A percentile compares a stretch with the other conserved stretches of the same genome.
phyloP scores from a whole-genome alignment of 2,113 vertebrate species.

The Hyaena hyaena region DNA sequence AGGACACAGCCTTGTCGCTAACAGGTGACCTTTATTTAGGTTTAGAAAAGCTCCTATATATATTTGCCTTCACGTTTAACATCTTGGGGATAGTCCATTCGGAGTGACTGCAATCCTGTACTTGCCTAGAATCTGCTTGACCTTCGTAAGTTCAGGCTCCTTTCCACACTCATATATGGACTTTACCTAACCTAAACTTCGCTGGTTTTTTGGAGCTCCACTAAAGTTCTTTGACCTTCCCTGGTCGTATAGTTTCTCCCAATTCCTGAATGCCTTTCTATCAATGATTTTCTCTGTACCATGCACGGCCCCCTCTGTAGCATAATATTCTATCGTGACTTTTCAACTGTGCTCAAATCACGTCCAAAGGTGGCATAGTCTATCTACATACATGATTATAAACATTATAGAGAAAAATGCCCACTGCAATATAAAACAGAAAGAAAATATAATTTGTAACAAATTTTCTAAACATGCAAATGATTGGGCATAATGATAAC shows the following conservation, averaged over 20 bases:
- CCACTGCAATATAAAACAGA: not conserved
- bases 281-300: too few species aligned
- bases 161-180: rapidly evolving
- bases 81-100: not conserved
- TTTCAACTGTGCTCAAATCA: not conserved
- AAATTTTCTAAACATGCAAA: not conserved
- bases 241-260: not conserved
- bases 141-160: rapidly evolving
- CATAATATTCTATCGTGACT: not conserved
- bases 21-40: not conserved
- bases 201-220: not conserved
- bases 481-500: too few species aligned
- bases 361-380: not conserved
- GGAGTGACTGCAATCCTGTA: not conserved
- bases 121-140: not conserved
- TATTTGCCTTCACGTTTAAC: not conserved
- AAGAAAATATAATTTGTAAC: not conserved
- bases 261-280: rapidly evolving
- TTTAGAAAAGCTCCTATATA: not conserved
- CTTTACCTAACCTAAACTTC: not conserved
- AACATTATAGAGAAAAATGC: not conserved
- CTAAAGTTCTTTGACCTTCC: not conserved
- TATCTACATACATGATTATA: not conserved
- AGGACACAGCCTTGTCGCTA: not conserved
- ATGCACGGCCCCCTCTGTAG: too few species aligned